Evolutionary conservation across 2,113 vertebrate species (phyloP).

Genomic region (Gavialis gangeticus): DNA sequence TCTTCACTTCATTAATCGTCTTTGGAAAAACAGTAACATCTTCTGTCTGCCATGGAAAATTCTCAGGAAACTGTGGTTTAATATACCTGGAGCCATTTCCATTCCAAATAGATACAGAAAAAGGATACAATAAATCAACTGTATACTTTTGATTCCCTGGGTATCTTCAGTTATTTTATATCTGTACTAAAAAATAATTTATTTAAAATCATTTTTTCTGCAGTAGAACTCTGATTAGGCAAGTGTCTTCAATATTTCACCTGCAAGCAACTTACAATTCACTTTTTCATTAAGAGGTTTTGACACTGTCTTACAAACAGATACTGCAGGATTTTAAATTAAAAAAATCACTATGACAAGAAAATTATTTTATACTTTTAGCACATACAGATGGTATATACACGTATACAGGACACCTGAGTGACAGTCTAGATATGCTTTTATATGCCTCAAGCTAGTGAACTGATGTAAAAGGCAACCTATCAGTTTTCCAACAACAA

Average conservation of each 20-base stretch:
- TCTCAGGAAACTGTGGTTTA: conserved; percentile 75
- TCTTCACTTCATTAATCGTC: conserved; percentile 54
- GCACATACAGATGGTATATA: not conserved
- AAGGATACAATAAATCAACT: conserved; percentile 18
- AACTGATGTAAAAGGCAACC: not conserved
- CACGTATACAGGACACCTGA: not conserved
- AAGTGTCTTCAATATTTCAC: not conserved
- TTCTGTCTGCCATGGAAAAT: conserved; percentile 74
- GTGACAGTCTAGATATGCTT: not conserved
- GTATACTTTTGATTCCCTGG: not conserved
- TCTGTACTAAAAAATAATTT: not conserved
- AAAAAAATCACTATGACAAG: not conserved
- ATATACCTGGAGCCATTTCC: conserved; percentile 65
- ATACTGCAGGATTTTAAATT: no score
- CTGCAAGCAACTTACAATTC: not conserved
- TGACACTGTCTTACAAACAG: not conserved
- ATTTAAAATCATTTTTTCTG: not conserved
- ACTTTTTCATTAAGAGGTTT: not conserved
- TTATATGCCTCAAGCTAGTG: fast-evolving
- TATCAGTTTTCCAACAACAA: no score
- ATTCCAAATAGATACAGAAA: conserved; percentile 70
- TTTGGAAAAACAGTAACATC: conserved; percentile 63
- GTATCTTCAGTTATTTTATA: not conserved
- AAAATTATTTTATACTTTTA: not conserved
- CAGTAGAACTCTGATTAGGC: not conserved